Evolutionary conservation across 2,113 vertebrate species (phyloP).

Genomic region (Catharus fuscescens): DNA sequence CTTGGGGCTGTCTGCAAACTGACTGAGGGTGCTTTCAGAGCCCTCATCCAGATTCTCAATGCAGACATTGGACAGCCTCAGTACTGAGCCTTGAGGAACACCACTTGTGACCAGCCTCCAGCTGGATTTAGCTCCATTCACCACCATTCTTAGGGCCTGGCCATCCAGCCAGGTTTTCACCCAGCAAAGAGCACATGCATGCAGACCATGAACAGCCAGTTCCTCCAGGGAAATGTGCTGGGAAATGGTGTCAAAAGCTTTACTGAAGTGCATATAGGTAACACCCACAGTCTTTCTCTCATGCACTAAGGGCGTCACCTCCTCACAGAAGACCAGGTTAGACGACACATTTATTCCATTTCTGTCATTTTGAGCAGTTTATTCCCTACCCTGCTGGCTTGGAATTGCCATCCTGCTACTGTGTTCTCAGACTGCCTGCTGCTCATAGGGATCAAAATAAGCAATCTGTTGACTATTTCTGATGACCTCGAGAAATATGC

Average conservation of each 20-base stretch:
- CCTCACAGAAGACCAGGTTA: not conserved
- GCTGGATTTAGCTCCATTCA: not conserved
- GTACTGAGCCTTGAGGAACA: not conserved
- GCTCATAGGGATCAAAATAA: not conserved
- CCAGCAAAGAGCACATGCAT: not conserved
- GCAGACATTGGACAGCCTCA: not conserved
- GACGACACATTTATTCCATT: not conserved
- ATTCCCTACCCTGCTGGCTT: not conserved
- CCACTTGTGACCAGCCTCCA: not conserved
- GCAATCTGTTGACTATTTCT: not conserved
- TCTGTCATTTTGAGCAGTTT: not conserved
- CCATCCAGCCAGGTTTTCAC: not conserved
- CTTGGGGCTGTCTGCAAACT: not conserved
- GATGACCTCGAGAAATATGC: not conserved
- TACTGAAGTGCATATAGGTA: not conserved
- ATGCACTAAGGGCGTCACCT: not conserved
- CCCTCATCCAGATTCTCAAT: not conserved
- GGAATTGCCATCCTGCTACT: not conserved
- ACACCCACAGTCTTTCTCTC: not conserved
- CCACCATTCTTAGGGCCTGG: not conserved
- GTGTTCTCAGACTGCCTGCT: not conserved
- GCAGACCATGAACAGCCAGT: not conserved
- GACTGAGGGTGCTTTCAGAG: not conserved
- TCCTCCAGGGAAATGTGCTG: not conserved
- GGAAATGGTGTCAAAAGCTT: not conserved